A percentile compares a stretch with the other conserved stretches of the same genome.
Conservation (phyloP, 2,888 invertebrate genomes). For the Carterocephalus palaemon region DNA sequence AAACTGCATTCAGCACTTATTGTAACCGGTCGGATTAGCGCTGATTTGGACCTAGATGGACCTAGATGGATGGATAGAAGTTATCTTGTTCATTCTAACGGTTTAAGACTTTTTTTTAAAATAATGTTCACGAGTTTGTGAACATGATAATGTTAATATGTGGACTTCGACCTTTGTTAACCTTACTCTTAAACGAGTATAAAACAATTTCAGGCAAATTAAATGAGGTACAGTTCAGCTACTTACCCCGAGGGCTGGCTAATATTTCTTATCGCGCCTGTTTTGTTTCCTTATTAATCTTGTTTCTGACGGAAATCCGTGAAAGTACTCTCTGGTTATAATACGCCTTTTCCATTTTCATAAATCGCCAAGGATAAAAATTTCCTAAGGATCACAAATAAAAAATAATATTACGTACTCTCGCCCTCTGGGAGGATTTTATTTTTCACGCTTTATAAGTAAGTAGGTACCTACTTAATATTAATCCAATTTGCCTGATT, state of each 20-base stretch:
- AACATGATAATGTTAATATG: too few species aligned
- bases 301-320: conserved; percentile 34
- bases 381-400: conserved; percentile 8
- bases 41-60: too few species aligned
- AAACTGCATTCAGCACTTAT: too few species aligned
- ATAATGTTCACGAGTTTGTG: too few species aligned
- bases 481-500: too few species aligned
- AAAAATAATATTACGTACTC: conserved; percentile 7
- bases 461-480: too few species aligned
- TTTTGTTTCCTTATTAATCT: conserved; percentile 45
- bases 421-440: neutral
- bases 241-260: conserved; percentile 37
- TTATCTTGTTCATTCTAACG: too few species aligned
- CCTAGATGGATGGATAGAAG: too few species aligned
- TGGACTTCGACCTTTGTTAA: too few species aligned
- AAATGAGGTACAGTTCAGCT: conserved; percentile 44
- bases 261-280: conserved; percentile 43
- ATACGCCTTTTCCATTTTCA: conserved; percentile 11
- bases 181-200: too few species aligned
- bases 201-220: conserved; percentile 41
- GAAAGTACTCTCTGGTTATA: conserved; percentile 24
- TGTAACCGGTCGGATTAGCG: too few species aligned
- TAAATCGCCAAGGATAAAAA: conserved; percentile 2
- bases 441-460: conserved; percentile 1
- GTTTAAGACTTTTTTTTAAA: too few species aligned